Conservation (phyloP, 1,140 invertebrate species). For the Octopus sinensis region DNA sequence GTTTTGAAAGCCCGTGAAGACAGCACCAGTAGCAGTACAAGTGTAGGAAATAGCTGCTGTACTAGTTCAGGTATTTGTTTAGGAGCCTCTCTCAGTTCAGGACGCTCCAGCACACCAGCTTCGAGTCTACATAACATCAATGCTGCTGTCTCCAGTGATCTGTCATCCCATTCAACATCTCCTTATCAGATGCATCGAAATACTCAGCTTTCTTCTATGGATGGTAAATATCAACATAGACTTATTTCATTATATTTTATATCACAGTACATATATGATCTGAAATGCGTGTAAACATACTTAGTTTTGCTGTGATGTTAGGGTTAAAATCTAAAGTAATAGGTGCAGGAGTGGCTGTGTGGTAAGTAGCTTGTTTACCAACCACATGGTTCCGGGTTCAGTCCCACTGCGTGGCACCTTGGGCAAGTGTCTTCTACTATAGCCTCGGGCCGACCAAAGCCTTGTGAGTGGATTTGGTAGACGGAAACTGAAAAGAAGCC, state of each 20-base stretch:
- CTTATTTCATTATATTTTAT: not conserved
- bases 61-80: not conserved
- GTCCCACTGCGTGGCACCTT: no score
- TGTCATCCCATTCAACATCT: conserved; percentile 6
- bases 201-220: not conserved
- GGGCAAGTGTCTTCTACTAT: no score
- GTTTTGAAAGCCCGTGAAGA: conserved; percentile 29
- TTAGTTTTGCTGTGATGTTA: no score
- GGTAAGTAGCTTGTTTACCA: no score
- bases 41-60: not conserved
- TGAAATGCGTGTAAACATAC: no score
- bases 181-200: not conserved
- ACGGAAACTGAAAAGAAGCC: no score
- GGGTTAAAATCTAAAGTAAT: no score
- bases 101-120: conserved; percentile 12
- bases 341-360: no score
- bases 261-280: no score
- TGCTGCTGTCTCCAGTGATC: conserved; percentile 6
- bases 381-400: no score
- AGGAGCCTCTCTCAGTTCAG: not conserved
- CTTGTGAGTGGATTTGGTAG: no score
- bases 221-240: not conserved
- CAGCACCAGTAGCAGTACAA: not conserved
- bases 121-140: conserved; percentile 16
- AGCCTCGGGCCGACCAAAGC: no score